Percentiles rank a stretch among this genome's conserved stretches.
These are phyloP conservation scores for Leptinotarsa lineolata DNA, from an alignment of 1,140 invertebrate species.

Conservation along the genomic window DNA sequence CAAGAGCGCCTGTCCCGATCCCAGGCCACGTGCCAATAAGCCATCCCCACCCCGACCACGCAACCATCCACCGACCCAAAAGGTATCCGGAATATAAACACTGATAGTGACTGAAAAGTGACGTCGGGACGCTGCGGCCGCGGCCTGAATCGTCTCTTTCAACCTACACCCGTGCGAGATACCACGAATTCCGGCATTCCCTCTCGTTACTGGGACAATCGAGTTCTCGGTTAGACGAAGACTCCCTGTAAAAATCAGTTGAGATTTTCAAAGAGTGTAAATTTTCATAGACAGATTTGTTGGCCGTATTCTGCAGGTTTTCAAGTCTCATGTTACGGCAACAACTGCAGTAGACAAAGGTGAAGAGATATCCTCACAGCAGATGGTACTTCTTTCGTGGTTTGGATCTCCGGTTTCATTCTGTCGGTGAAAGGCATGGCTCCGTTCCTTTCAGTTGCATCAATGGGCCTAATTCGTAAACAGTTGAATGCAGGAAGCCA, in stretches of 20 bases:
- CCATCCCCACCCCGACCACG: constrained; percentile 51
- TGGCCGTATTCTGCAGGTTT: too few species aligned
- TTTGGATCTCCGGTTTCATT: too few species aligned
- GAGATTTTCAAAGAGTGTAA: neutral
- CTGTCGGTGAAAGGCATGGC: too few species aligned
- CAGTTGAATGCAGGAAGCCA: too few species aligned
- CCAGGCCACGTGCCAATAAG: constrained; percentile 43
- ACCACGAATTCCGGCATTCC: constrained; percentile 23
- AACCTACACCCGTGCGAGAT: constrained; percentile 33
- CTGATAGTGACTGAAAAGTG: constrained; percentile 59
- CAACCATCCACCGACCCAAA: constrained; percentile 57
- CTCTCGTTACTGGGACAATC: constrained; percentile 33
- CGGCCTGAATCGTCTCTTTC: constrained; percentile 10
- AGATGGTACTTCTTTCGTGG: too few species aligned
- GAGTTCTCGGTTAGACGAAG: constrained; percentile 7
- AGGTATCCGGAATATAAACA: constrained; percentile 67
- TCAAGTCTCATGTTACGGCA: too few species aligned
- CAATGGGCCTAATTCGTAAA: too few species aligned
- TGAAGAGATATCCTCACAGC: too few species aligned
- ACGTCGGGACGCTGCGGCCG: constrained; percentile 20
- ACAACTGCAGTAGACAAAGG: too few species aligned
- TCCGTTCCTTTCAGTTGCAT: too few species aligned
- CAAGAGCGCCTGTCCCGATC: constrained; percentile 48
- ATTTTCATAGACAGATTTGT: too few species aligned
- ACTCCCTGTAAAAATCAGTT: neutral